Conservation (phyloP, 2,888 invertebrate species). For the Watsonalla binaria region DNA sequence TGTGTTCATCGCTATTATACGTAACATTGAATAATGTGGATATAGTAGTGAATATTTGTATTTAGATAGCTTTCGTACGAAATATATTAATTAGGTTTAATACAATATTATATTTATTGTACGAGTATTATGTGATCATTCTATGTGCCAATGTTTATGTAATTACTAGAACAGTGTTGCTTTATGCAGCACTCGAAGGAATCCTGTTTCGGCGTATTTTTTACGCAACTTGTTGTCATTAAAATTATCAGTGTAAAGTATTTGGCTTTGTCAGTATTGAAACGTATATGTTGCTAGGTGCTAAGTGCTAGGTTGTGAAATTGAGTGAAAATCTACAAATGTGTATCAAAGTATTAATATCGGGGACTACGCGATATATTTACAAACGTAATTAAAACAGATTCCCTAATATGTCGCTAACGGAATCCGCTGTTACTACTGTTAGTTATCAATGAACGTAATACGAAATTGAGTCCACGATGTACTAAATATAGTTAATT, state of each 20-base stretch:
- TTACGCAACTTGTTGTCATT: slow-evolving; percentile 13
- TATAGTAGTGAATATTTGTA: slow-evolving; percentile 17
- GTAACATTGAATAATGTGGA: slow-evolving; percentile 45
- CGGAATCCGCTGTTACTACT: too few relatives aligned
- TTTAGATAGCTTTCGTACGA: slow-evolving; percentile 46
- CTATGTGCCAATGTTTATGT: slow-evolving; percentile 70
- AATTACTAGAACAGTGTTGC: slow-evolving; percentile 47
- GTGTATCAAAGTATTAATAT: slow-evolving; percentile 3
- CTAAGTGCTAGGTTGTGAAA: neutral
- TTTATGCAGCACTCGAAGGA: slow-evolving; percentile 27
- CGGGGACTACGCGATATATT: too few relatives aligned
- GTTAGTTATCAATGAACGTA: too few relatives aligned
- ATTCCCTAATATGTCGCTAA: too few relatives aligned
- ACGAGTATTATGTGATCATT: slow-evolving; percentile 68
- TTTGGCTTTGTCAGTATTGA: neutral
- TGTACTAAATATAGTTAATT: too few relatives aligned
- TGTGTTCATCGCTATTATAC: slow-evolving; percentile 19
- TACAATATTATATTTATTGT: slow-evolving; percentile 26
- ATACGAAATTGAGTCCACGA: too few relatives aligned
- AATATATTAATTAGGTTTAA: slow-evolving; percentile 22
- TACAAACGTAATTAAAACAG: too few relatives aligned
- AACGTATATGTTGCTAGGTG: neutral
- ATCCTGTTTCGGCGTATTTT: slow-evolving; percentile 37
- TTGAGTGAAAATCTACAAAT: slow-evolving; percentile 10
- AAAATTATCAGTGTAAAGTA: too few relatives aligned